These are phyloP conservation scores for Unio delphinus DNA, from an alignment of 2,888 invertebrate genomes.

Conservation along the genomic window DNA sequence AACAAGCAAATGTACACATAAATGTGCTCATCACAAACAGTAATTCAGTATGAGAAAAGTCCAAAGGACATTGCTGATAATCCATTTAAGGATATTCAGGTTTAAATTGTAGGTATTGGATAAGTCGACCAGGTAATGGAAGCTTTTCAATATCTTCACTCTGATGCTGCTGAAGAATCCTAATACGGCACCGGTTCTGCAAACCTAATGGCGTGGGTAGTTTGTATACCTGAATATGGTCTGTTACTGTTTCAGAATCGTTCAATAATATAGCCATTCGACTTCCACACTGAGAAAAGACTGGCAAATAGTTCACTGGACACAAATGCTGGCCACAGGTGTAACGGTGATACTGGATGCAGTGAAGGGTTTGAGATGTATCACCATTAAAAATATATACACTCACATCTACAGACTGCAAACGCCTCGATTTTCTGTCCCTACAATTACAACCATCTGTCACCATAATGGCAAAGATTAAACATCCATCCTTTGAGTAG, in stretches of 20 bases:
- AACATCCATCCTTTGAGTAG: slow-evolving; percentile 65
- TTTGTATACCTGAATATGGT: slow-evolving; percentile 68
- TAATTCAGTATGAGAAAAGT: too few relatives aligned
- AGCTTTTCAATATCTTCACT: slow-evolving; percentile 58
- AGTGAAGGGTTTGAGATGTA: slow-evolving; percentile 65
- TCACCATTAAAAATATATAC: slow-evolving; percentile 68
- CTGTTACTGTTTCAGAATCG: slow-evolving; percentile 59
- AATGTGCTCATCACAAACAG: too few relatives aligned
- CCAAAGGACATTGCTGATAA: too few relatives aligned
- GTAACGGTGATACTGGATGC: slow-evolving; percentile 68
- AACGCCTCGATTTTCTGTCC: slow-evolving; percentile 64
- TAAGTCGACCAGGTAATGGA: slow-evolving; percentile 65
- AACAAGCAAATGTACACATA: too few relatives aligned
- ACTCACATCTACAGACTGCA: slow-evolving; percentile 64
- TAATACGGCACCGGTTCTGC: slow-evolving; percentile 65
- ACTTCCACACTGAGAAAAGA: slow-evolving; percentile 67
- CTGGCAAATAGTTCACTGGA: slow-evolving; percentile 68
- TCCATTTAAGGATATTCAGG: slow-evolving; percentile 59
- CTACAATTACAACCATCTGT: slow-evolving; percentile 64
- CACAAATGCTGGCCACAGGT: slow-evolving; percentile 68
- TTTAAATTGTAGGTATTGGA: slow-evolving; percentile 67
- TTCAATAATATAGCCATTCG: slow-evolving; percentile 69
- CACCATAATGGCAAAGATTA: slow-evolving; percentile 67
- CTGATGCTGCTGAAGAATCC: slow-evolving; percentile 63
- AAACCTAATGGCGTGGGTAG: slow-evolving; percentile 64